phyloP scores from a whole-genome alignment of 2,113 vertebrate genomes.

The Bubo bubo region DNA sequence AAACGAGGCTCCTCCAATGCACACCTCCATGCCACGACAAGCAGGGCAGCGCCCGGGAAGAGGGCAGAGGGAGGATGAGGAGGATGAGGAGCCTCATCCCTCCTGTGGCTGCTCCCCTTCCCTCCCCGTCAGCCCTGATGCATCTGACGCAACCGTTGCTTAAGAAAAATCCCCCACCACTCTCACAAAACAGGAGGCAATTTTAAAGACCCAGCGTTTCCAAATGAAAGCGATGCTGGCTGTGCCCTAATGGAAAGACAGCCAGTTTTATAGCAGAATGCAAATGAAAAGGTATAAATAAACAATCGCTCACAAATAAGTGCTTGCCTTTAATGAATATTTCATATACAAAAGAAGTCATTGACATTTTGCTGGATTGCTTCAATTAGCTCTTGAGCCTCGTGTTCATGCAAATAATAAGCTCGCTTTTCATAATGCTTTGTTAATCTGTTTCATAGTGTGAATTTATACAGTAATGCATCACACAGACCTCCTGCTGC shows the following conservation, averaged over 20 bases:
- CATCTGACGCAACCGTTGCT: accelerated
- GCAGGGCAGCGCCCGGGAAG: not conserved
- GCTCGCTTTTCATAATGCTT: constrained; percentile 77
- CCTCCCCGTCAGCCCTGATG: not conserved
- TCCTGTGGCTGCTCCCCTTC: not conserved
- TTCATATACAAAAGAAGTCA: constrained; percentile 65
- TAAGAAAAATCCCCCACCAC: not conserved
- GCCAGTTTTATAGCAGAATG: not conserved
- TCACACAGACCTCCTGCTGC: constrained; percentile 61
- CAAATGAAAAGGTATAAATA: constrained; percentile 37
- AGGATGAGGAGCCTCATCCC: accelerated
- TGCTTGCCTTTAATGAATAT: constrained; percentile 61
- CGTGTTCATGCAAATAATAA: constrained; percentile 71
- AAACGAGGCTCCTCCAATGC: accelerated
- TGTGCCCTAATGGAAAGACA: not conserved
- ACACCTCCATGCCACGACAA: not conserved
- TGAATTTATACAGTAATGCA: constrained; percentile 36
- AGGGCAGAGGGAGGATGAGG: not conserved
- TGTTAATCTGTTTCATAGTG: constrained; percentile 76
- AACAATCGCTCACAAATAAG: constrained; percentile 13
- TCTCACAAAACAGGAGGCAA: not conserved
- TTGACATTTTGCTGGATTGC: constrained; percentile 80
- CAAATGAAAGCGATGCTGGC: not conserved
- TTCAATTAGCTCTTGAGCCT: constrained; percentile 77
- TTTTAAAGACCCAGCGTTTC: not conserved